Evolutionary conservation across 2,888 invertebrate genomes (phyloP).

Genomic region (Ichneumoninae sp.): DNA sequence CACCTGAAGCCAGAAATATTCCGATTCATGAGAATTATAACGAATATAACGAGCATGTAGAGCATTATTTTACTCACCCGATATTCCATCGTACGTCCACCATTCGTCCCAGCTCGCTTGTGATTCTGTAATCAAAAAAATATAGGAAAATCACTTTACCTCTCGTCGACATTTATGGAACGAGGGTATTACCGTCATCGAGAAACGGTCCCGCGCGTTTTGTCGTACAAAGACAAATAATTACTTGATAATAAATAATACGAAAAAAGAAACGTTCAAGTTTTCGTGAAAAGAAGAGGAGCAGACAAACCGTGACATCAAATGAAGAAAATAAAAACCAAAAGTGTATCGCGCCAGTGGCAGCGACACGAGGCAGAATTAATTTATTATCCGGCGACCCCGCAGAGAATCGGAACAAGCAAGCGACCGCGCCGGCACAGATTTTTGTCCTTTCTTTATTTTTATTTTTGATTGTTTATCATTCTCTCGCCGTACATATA

Average conservation of each 20-base stretch:
- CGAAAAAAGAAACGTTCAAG: neutral
- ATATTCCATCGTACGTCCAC: constrained; percentile 95
- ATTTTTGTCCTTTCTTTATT: neutral
- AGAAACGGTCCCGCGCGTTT: neutral
- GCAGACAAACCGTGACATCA: constrained; percentile 23
- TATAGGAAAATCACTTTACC: constrained; percentile 9
- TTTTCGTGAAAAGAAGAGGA: neutral
- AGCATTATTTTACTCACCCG: constrained; percentile 86
- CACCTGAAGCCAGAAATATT: constrained; percentile 23
- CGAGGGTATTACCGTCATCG: neutral
- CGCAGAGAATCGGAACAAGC: neutral
- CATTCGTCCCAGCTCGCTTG: constrained; percentile 94
- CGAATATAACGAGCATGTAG: neutral
- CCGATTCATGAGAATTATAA: neutral
- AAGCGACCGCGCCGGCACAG: neutral
- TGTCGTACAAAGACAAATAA: neutral
- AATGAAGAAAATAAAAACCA: neutral
- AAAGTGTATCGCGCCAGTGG: constrained; percentile 5
- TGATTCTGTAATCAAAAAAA: constrained; percentile 87
- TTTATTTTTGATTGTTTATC: neutral
- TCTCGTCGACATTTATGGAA: constrained; percentile 11
- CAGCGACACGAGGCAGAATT: constrained; percentile 20
- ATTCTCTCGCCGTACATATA: neutral
- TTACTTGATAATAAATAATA: neutral
- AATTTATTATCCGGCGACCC: constrained; percentile 21